phyloP scores from a whole-genome alignment of 2,113 vertebrate species.

The Tetrao urogallus region DNA sequence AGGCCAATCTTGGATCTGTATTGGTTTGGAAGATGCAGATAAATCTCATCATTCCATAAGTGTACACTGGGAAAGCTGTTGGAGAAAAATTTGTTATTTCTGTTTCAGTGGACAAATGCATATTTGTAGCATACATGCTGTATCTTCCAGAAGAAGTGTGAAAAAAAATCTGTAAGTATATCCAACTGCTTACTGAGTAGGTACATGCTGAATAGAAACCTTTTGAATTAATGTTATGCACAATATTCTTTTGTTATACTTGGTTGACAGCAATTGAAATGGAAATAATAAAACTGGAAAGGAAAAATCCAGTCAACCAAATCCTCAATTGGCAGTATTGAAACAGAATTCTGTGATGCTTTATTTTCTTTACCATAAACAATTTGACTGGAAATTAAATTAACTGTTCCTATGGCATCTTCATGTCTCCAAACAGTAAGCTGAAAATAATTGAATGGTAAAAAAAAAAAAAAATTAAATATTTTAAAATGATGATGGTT shows the following conservation, averaged over 20 bases:
- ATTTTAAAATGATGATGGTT: neutral
- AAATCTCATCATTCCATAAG: neutral
- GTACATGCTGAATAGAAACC: neutral
- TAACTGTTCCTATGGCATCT: neutral
- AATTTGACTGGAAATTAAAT: neutral
- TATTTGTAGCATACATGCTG: neutral
- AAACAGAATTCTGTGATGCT: neutral
- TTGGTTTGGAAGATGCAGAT: neutral
- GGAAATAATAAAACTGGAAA: neutral
- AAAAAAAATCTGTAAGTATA: neutral
- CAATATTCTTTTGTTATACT: neutral
- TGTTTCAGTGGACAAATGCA: neutral
- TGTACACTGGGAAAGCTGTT: neutral
- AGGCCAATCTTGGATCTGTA: neutral
- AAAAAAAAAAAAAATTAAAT: neutral
- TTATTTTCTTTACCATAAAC: neutral
- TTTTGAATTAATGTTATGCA: slow-evolving; percentile 5
- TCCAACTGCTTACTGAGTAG: neutral
- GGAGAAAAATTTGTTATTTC: neutral
- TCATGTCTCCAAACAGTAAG: neutral
- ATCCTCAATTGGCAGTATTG: neutral
- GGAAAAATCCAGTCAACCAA: neutral
- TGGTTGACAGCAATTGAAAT: neutral
- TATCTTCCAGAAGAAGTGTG: neutral
- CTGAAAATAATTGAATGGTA: neutral